phyloP scores from a whole-genome alignment of 2,797 vertebrate genomes.

The Dicrostonyx torquatus region DNA sequence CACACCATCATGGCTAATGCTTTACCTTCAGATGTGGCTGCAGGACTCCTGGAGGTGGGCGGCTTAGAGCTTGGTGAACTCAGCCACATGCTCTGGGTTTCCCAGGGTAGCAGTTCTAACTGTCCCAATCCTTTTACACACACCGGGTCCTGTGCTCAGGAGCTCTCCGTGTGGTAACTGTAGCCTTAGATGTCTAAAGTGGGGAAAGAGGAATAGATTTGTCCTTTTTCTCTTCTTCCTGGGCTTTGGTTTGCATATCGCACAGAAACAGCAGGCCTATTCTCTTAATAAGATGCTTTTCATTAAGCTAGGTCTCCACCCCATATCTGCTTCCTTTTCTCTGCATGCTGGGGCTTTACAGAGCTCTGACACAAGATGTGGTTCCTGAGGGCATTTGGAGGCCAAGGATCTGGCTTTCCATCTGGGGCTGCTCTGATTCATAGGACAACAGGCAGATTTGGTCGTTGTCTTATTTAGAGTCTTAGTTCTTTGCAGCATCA shows the following conservation, averaged over 20 bases:
- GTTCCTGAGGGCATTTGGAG: slow-evolving; percentile 63
- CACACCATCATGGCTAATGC: neutral
- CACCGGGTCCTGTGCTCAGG: neutral
- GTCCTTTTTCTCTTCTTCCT: slow-evolving; percentile 30
- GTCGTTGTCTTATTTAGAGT: slow-evolving; percentile 81
- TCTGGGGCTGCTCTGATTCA: slow-evolving; percentile 77
- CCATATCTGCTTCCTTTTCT: slow-evolving; percentile 39
- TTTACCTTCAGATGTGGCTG: slow-evolving; percentile 24
- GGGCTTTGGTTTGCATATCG: neutral
- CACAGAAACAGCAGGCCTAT: neutral
- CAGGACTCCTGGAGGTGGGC: neutral
- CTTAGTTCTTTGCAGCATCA: slow-evolving; percentile 72
- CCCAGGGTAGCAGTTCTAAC: neutral
- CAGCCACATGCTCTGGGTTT: neutral
- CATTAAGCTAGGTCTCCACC: slow-evolving; percentile 47
- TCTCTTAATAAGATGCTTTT: slow-evolving; percentile 52
- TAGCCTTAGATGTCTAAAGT: slow-evolving; percentile 26
- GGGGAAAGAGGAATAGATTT: neutral
- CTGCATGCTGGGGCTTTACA: slow-evolving; percentile 24
- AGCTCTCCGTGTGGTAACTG: neutral
- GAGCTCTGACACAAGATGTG: slow-evolving; percentile 54
- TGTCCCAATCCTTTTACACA: slow-evolving; percentile 13
- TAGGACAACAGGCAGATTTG: slow-evolving; percentile 74
- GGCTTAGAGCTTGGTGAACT: neutral
- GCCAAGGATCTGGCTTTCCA: slow-evolving; percentile 61